Conservation (phyloP, 2,113 vertebrate species). For the Dasyprocta punctata region DNA sequence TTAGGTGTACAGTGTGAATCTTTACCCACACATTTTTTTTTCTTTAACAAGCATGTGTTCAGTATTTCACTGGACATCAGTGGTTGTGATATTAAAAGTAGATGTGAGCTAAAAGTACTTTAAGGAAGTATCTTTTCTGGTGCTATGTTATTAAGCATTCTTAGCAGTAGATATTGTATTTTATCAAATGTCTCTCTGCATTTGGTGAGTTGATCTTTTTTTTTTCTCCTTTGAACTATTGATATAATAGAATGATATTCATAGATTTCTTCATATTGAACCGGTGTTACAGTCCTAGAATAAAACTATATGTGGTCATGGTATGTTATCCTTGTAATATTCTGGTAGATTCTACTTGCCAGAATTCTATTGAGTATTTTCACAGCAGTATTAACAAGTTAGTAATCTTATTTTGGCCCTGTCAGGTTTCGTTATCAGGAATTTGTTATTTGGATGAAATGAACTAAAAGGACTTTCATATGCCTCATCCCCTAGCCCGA, state of each 20-base stretch:
- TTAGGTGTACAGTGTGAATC: not conserved
- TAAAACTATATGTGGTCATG: slow-evolving; percentile 41
- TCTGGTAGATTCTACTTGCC: slow-evolving; percentile 55
- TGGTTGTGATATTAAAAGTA: slow-evolving; percentile 43
- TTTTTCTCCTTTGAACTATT: slow-evolving; percentile 46
- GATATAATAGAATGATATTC: slow-evolving; percentile 49
- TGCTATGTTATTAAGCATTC: slow-evolving; percentile 57
- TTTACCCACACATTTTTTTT: not conserved
- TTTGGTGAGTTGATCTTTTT: slow-evolving; percentile 45
- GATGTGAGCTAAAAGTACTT: slow-evolving; percentile 14
- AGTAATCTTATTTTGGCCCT: slow-evolving; percentile 52
- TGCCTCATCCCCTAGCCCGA: not conserved
- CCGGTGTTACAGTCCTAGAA: slow-evolving; percentile 50
- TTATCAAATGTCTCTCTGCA: slow-evolving; percentile 51
- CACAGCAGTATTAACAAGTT: slow-evolving; percentile 50
- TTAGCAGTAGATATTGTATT: slow-evolving; percentile 52
- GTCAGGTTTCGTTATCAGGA: slow-evolving; percentile 7
- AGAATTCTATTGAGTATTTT: slow-evolving; percentile 56
- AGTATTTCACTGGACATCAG: not conserved
- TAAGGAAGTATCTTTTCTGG: not conserved
- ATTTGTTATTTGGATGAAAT: slow-evolving; percentile 53
- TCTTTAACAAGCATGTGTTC: slow-evolving; percentile 10
- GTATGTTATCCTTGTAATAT: slow-evolving; percentile 57
- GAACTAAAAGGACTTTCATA: slow-evolving; percentile 10
- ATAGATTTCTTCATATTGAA: slow-evolving; percentile 64